phyloP scores from a whole-genome alignment of 2,888 invertebrate species.

The Ferdinandea cuprea region DNA sequence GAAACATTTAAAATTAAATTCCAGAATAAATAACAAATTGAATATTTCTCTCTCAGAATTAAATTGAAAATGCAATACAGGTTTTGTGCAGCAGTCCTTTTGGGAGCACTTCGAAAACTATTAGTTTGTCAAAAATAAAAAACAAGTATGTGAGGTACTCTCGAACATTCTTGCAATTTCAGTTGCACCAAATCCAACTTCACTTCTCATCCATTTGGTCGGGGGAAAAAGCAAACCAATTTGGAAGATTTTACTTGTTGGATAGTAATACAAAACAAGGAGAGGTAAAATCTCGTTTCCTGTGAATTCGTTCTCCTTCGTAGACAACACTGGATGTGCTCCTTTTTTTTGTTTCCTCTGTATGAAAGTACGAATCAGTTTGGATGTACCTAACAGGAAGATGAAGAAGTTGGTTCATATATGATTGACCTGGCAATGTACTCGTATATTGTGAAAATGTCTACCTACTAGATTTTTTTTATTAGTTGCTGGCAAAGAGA shows the following conservation, averaged over 20 bases:
- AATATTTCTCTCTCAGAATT: slow-evolving; percentile 6
- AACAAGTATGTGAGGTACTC: not conserved
- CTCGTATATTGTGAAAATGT: no score
- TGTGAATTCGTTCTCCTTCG: not conserved
- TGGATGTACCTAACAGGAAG: not conserved
- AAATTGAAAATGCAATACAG: slow-evolving; percentile 22
- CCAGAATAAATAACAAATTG: slow-evolving; percentile 8
- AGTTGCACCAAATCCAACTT: not conserved
- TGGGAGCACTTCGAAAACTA: not conserved
- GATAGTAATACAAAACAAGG: not conserved
- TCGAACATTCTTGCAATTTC: not conserved
- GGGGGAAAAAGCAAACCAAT: slow-evolving; percentile 28
- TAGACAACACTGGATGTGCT: not conserved
- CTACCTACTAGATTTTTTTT: not conserved
- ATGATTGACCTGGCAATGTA: not conserved
- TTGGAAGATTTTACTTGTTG: slow-evolving; percentile 21
- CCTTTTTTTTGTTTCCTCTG: not conserved
- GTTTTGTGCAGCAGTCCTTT: not conserved
- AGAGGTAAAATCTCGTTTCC: not conserved
- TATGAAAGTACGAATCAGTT: not conserved
- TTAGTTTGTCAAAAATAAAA: not conserved
- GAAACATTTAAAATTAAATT: slow-evolving; percentile 18
- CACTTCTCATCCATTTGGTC: not conserved
- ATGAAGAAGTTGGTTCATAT: not conserved
- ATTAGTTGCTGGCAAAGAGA: not conserved